These are phyloP conservation scores for Paratilapia polleni DNA, from an alignment of 2,113 vertebrate genomes.

Conservation along the genomic window DNA sequence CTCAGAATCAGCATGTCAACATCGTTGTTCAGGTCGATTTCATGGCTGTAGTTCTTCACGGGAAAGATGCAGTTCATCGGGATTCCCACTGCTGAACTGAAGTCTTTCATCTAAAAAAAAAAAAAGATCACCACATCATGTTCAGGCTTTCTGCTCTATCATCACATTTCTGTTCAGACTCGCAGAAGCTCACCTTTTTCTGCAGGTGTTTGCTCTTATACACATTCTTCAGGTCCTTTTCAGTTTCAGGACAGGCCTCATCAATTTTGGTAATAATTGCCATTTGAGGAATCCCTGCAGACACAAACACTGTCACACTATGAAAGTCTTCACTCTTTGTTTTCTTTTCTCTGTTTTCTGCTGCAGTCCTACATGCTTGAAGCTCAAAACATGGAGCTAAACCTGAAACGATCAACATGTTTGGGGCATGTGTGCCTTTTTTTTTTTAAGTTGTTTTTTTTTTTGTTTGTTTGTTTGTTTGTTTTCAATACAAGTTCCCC, in stretches of 20 bases:
- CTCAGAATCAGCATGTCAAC: slow-evolving; percentile 3
- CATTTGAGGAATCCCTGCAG: slow-evolving; percentile 19
- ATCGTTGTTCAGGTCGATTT: neutral
- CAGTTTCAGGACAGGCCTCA: neutral
- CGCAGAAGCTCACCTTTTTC: neutral
- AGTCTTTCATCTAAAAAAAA: too few relatives aligned
- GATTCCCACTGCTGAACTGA: neutral
- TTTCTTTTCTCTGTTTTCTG: neutral
- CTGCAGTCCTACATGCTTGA: too few relatives aligned
- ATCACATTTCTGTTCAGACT: neutral
- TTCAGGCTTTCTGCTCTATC: too few relatives aligned
- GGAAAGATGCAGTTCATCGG: neutral
- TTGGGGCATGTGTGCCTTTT: too few relatives aligned
- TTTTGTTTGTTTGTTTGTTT: too few relatives aligned
- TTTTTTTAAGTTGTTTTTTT: too few relatives aligned
- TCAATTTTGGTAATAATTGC: neutral
- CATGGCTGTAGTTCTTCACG: slow-evolving; percentile 15
- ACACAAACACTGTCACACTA: neutral
- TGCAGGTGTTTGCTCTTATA: neutral
- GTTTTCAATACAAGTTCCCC: too few relatives aligned
- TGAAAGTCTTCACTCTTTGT: neutral
- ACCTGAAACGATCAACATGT: too few relatives aligned
- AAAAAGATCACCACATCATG: too few relatives aligned
- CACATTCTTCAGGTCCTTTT: neutral
- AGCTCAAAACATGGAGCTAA: too few relatives aligned